A percentile compares a stretch with the other conserved stretches of the same genome.
phyloP scores from a whole-genome alignment of 2,888 invertebrate genomes.

The Leptinotarsa haldemani region DNA sequence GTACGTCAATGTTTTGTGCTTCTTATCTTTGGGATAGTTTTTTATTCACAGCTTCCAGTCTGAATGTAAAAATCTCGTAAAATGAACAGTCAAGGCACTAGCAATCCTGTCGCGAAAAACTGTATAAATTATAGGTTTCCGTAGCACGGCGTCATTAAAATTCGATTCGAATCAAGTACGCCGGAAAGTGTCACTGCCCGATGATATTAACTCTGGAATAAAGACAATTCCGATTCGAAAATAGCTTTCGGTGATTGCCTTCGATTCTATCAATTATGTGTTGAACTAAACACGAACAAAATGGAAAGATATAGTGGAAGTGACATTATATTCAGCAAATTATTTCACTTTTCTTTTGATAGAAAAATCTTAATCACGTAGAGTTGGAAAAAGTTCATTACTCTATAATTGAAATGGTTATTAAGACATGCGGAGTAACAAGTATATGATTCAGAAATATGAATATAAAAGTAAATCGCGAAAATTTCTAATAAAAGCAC shows the following conservation, averaged over 20 bases:
- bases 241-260: neutral
- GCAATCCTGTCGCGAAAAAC: slow-evolving; percentile 22
- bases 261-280: neutral
- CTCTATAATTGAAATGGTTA: too few relatives aligned
- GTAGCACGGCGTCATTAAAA: slow-evolving; percentile 59
- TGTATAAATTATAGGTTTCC: slow-evolving; percentile 27
- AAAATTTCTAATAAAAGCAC: too few relatives aligned
- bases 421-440: too few relatives aligned
- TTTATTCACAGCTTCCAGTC: neutral
- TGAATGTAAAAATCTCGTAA: slow-evolving; percentile 1
- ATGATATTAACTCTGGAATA: slow-evolving; percentile 44
- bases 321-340: neutral
- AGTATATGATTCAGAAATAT: too few relatives aligned
- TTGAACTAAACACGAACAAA: neutral
- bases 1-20: neutral
- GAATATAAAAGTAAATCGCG: too few relatives aligned
- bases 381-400: too few relatives aligned
- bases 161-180: slow-evolving; percentile 58
- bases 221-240: slow-evolving; percentile 46
- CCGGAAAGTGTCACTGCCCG: slow-evolving; percentile 47
- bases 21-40: neutral
- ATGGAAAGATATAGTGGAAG: neutral
- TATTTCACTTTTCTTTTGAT: too few relatives aligned
- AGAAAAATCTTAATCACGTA: too few relatives aligned
- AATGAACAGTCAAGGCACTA: slow-evolving; percentile 10